Percentiles rank a stretch among this genome's conserved stretches.
These are phyloP conservation scores for Caloenas nicobarica DNA, from an alignment of 2,113 vertebrate genomes.

Conservation along the genomic window DNA sequence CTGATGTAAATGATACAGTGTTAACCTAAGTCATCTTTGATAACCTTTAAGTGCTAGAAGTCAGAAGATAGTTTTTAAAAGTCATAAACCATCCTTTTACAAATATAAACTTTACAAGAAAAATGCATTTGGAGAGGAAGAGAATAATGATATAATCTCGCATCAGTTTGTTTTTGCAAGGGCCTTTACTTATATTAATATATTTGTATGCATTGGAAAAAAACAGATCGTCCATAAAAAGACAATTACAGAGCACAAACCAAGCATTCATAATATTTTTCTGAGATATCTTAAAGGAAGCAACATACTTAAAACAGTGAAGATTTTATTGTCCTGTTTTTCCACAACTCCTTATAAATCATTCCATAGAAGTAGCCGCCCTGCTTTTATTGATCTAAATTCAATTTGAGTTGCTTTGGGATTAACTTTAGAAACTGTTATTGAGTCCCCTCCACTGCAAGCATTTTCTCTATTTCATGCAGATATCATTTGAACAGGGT, in stretches of 20 bases:
- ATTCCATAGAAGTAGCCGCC: slow-evolving; percentile 60
- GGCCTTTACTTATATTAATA: slow-evolving; percentile 52
- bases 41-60: slow-evolving; percentile 31
- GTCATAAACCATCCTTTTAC: slow-evolving; percentile 34
- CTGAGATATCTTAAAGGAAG: slow-evolving; percentile 38
- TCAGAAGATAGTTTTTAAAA: slow-evolving; percentile 57
- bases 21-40: neutral
- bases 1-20: neutral
- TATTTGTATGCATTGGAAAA: slow-evolving; percentile 39
- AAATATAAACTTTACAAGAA: slow-evolving; percentile 11
- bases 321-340: slow-evolving; percentile 51
- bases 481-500: neutral
- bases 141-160: slow-evolving; percentile 21
- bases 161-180: slow-evolving; percentile 58
- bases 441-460: neutral
- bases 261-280: slow-evolving; percentile 39
- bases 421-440: slow-evolving; percentile 51
- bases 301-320: slow-evolving; percentile 20
- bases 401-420: slow-evolving; percentile 57
- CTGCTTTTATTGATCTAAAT: slow-evolving; percentile 63
- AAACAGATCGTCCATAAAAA: slow-evolving; percentile 64
- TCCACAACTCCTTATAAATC: slow-evolving; percentile 64
- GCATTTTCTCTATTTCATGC: neutral
- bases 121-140: neutral
- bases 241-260: slow-evolving; percentile 66